Evolutionary conservation across 2,888 invertebrate species (phyloP).

Genomic region (Dexiosoma caninum): DNA sequence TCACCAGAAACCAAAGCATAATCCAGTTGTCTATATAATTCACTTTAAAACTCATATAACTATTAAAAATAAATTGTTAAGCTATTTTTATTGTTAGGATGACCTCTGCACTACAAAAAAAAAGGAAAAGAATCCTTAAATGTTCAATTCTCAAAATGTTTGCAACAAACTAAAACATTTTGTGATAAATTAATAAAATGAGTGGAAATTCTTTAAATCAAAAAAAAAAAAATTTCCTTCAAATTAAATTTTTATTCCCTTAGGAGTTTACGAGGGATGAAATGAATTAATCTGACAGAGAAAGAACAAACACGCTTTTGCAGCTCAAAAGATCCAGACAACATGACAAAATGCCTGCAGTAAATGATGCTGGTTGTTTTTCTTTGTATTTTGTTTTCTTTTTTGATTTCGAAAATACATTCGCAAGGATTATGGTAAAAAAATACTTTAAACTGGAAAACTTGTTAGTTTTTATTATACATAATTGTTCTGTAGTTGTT

Average conservation of each 20-base stretch:
- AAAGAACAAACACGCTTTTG: neutral
- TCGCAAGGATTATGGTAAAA: conserved; percentile 37
- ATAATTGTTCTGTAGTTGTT: conserved; percentile 1
- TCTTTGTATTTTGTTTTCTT: conserved; percentile 2
- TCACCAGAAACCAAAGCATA: neutral
- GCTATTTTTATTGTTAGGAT: conserved; percentile 10
- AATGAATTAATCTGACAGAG: neutral
- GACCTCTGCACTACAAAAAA: neutral
- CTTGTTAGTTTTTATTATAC: conserved; percentile 23
- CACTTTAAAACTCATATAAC: neutral
- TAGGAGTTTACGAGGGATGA: conserved; percentile 9
- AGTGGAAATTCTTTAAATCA: conserved; percentile 13
- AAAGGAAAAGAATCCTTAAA: neutral
- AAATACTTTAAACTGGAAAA: conserved; percentile 38
- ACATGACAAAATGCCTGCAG: conserved; percentile 35
- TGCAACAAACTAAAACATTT: conserved; percentile 18
- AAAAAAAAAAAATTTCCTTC: neutral
- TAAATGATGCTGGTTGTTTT: conserved; percentile 22
- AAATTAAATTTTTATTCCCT: conserved; percentile 48
- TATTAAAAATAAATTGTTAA: conserved; percentile 7
- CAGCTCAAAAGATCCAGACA: neutral
- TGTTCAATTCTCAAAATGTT: conserved; percentile 1
- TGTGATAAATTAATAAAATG: conserved; percentile 46
- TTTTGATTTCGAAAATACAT: conserved; percentile 24
- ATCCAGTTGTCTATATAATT: conserved; percentile 15